These are phyloP conservation scores for Telmatherina bonti DNA, from an alignment of 2,797 vertebrate genomes.

Conservation along the genomic window DNA sequence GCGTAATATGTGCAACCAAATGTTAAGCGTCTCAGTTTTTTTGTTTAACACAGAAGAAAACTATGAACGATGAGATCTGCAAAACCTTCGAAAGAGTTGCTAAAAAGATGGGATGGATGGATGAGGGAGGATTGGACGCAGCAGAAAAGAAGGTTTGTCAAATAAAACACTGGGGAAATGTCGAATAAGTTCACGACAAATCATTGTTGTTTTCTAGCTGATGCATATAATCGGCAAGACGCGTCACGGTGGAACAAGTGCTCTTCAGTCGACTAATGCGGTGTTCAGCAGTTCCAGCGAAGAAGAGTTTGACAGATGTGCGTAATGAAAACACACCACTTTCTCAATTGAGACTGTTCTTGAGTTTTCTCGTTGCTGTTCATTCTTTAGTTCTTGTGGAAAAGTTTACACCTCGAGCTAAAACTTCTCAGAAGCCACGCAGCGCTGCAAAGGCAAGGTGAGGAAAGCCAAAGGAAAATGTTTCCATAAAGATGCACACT, in stretches of 20 bases:
- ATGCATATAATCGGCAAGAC: conserved; percentile 61
- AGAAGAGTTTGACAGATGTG: conserved; percentile 85
- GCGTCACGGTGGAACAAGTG: conserved; percentile 53
- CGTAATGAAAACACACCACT: conserved; percentile 55
- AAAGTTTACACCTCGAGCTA: conserved; percentile 64
- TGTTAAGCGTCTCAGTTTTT: conserved; percentile 26
- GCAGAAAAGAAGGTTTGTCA: conserved; percentile 72
- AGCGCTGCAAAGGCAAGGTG: conserved; percentile 63
- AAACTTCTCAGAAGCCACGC: conserved; percentile 40
- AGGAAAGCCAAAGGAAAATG: not conserved
- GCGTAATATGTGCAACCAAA: conserved; percentile 7
- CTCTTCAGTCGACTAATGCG: not conserved
- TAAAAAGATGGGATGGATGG: conserved; percentile 75
- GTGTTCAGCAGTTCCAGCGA: conserved; percentile 79
- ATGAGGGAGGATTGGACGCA: conserved; percentile 64
- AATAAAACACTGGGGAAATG: not conserved
- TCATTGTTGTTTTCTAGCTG: conserved; percentile 58
- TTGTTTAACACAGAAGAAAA: conserved; percentile 9
- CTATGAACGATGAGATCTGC: conserved; percentile 69
- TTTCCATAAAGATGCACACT: not conserved
- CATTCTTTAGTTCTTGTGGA: conserved; percentile 64
- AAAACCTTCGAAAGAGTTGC: conserved; percentile 77
- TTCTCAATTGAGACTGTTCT: not conserved
- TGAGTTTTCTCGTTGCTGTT: conserved; percentile 6
- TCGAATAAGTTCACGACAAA: not conserved